Evolutionary conservation across 2,888 invertebrate species (phyloP), one percentile per base, ranked within the genome.

Genomic region (Phyto melanocephala): DNA sequence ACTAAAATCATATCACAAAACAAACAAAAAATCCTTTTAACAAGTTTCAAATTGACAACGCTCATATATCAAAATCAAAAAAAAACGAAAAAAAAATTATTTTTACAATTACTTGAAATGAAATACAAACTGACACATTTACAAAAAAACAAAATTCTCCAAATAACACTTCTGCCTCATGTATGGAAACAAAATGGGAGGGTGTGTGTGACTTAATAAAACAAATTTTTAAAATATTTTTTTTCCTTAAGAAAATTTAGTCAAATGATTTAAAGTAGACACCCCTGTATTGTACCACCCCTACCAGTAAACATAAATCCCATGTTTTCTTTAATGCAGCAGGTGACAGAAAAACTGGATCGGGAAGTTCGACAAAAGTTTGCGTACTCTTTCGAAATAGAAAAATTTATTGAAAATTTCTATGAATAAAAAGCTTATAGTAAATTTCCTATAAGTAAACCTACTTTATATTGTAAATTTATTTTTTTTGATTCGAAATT

Each of bases 1-100:
- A 90, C 89, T 90, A 90, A 87, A 86, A 84, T 71, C 79, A 67
- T 75, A 40, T 22, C 22, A 77, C 62, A 70, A 77, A 20, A 70
- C 37, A 77, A 20, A 70, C 37, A 45, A 81, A 47, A 80, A 82
- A 71, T 68, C 68, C 63, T 52, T 67, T 76, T 56, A 67, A 65
- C 70, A 74, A 81, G 70, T 71, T 75, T 72, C 62, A 74, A 63
- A 83, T 50, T 68, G 67, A 68, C 83, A 82, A 62, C 80, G 81
- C 77, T 85, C 81, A 83, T 63, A 83, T 84, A 70, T 60, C 56
- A 11, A 33, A 72, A 71, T 28, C 28, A 60, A 50, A 47, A 65
- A 72, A 65, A 20, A 42, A 17, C 35, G 42, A 47, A 56, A 10
- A 10, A 63, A 24, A 47, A 58, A 50, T 37, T 65, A 50, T 33